These are phyloP conservation scores for Engystomops pustulosus DNA, from an alignment of 2,113 vertebrate genomes.

Conservation along the genomic window DNA sequence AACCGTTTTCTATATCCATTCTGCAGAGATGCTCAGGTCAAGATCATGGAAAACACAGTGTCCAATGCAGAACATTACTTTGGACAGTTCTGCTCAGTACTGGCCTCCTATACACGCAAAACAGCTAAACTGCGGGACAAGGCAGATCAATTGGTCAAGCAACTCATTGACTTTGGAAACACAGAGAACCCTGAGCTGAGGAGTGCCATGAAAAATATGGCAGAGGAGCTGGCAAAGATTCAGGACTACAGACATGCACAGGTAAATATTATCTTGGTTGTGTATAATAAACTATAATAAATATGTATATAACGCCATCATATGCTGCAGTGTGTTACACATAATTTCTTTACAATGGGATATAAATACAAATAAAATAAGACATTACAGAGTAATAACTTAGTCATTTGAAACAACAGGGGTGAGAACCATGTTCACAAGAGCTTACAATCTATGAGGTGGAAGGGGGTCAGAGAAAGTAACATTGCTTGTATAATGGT, in stretches of 20 bases:
- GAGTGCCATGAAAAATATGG: slow-evolving; percentile 71
- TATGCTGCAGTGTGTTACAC: no score
- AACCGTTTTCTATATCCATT: no score
- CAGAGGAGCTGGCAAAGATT: slow-evolving; percentile 77
- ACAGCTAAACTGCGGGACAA: slow-evolving; percentile 74
- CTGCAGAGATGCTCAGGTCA: slow-evolving; percentile 67
- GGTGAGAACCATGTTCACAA: no score
- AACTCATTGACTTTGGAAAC: slow-evolving; percentile 69
- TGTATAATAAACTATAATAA: no score
- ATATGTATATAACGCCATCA: no score
- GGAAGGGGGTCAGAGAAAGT: no score
- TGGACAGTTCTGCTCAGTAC: slow-evolving; percentile 73
- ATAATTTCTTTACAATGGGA: no score
- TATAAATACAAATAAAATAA: no score
- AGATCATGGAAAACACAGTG: slow-evolving; percentile 70
- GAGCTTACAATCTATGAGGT: no score
- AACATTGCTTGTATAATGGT: no score
- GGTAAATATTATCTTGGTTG: slow-evolving; percentile 64
- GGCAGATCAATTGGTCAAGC: slow-evolving; percentile 72
- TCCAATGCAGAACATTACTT: slow-evolving; percentile 71
- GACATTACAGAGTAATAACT: no score
- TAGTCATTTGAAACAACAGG: no score
- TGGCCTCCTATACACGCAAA: slow-evolving; percentile 74
- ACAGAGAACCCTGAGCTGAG: slow-evolving; percentile 68
- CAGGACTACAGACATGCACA: slow-evolving; percentile 84